phyloP scores from a whole-genome alignment of 2,888 invertebrate species.

The Cremastinae sp. region DNA sequence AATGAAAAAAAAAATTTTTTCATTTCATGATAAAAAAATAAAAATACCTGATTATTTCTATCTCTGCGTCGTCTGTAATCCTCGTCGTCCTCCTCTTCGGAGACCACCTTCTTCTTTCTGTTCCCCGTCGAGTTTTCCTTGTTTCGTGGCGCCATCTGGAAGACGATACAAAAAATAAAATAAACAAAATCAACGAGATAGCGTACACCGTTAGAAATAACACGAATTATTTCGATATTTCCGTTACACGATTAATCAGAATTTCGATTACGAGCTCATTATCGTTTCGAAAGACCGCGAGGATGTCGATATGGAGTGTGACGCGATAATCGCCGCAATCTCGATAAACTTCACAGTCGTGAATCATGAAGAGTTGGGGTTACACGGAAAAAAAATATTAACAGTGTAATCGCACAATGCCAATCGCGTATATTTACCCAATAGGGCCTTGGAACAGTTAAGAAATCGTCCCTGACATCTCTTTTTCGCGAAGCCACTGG shows the following conservation, averaged over 20 bases:
- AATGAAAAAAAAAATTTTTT: neutral
- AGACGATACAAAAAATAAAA: slow-evolving; percentile 19
- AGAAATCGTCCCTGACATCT: slow-evolving; percentile 69
- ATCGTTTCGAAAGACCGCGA: slow-evolving; percentile 17
- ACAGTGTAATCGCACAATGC: slow-evolving; percentile 54
- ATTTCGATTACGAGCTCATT: slow-evolving; percentile 10
- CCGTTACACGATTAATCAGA: neutral
- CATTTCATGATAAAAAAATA: neutral
- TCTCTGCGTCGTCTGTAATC: slow-evolving; percentile 88
- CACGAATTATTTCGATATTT: slow-evolving; percentile 6
- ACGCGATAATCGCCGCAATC: slow-evolving; percentile 36
- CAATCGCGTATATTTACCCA: slow-evolving; percentile 65
- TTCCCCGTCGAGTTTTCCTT: slow-evolving; percentile 74
- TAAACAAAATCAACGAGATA: neutral
- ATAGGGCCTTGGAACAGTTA: slow-evolving; percentile 68
- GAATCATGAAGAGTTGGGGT: slow-evolving; percentile 23
- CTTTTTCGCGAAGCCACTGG: slow-evolving; percentile 54
- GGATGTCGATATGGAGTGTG: neutral
- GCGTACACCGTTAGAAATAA: slow-evolving; percentile 14
- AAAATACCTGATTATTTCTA: slow-evolving; percentile 87
- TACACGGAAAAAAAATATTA: slow-evolving; percentile 29
- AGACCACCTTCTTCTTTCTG: slow-evolving; percentile 72
- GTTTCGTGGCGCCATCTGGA: slow-evolving; percentile 78
- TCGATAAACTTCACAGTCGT: slow-evolving; percentile 19
- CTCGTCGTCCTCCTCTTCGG: slow-evolving; percentile 86